Evolutionary conservation across 2,113 vertebrate species (phyloP).

Genomic region (Coreoperca whiteheadi): DNA sequence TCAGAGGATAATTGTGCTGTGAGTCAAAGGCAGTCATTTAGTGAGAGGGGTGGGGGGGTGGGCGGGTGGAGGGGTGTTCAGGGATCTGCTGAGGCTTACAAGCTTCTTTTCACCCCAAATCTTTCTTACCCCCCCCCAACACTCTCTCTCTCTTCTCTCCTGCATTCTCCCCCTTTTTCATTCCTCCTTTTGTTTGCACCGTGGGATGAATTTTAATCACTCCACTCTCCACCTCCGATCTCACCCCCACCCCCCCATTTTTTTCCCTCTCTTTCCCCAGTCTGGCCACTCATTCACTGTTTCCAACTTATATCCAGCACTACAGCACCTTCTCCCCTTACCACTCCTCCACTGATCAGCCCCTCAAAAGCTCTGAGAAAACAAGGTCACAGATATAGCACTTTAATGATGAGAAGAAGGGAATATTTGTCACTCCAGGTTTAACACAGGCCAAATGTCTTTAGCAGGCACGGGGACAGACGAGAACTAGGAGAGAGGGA

Average conservation of each 20-base stretch:
- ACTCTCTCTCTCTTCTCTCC: conserved; percentile 70
- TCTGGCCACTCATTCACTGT: conserved; percentile 27
- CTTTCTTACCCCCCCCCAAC: conserved; percentile 60
- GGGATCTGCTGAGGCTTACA: conserved; percentile 81
- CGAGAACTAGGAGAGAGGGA: conserved; percentile 3
- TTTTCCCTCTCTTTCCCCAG: conserved; percentile 18
- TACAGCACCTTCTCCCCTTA: conserved; percentile 35
- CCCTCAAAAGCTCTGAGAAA: conserved; percentile 12
- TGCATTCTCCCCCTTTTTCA: conserved; percentile 78
- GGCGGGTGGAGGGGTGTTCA: conserved; percentile 50
- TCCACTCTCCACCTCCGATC: conserved; percentile 71
- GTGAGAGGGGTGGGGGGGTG: conserved; percentile 27
- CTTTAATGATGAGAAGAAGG: conserved; percentile 46
- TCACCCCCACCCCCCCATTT: conserved; percentile 34
- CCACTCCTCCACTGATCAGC: conserved; percentile 12
- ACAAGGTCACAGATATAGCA: conserved; percentile 21
- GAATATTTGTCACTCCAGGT: conserved; percentile 60
- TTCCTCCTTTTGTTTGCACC: conserved; percentile 85
- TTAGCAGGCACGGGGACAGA: conserved; percentile 20
- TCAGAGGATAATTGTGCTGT: conserved; percentile 80
- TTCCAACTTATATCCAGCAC: conserved; percentile 49
- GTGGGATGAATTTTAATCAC: conserved; percentile 89
- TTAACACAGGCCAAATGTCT: conserved; percentile 66
- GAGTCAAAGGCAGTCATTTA: conserved; percentile 84
- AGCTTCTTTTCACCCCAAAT: conserved; percentile 83